A percentile compares a stretch with the other conserved stretches of the same genome.
These are phyloP conservation scores for Eupsilia transversa DNA, from an alignment of 2,888 invertebrate species.

Conservation along the genomic window DNA sequence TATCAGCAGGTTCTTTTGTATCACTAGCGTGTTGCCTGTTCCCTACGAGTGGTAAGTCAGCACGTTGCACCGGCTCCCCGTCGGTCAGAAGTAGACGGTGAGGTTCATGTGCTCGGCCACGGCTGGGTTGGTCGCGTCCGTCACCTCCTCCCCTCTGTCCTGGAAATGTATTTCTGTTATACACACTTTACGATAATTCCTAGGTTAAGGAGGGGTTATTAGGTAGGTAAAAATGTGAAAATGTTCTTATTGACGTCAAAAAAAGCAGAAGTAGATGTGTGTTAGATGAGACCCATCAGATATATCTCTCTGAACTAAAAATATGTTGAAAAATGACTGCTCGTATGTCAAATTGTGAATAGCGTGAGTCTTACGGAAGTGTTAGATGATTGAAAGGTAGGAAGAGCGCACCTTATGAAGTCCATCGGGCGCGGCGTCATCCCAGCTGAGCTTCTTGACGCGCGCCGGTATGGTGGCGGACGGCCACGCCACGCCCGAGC, in stretches of 20 bases:
- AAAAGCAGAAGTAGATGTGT: too few relatives aligned
- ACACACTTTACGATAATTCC: constrained; percentile 58
- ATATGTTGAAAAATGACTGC: neutral
- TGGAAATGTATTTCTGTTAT: constrained; percentile 73
- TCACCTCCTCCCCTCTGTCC: constrained; percentile 78
- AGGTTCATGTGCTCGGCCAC: constrained; percentile 92
- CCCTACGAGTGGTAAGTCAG: constrained; percentile 1
- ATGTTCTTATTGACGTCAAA: constrained; percentile 2
- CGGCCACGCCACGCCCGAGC: constrained; percentile 92
- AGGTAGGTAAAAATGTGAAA: constrained; percentile 29
- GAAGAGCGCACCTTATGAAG: constrained; percentile 56
- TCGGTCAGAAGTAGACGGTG: constrained; percentile 92
- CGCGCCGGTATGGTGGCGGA: constrained; percentile 92
- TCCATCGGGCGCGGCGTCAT: constrained; percentile 67
- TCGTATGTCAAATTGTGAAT: neutral
- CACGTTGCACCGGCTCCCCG: constrained; percentile 11
- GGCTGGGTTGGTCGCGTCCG: constrained; percentile 83
- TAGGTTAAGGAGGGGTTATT: constrained; percentile 38
- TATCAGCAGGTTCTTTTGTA: neutral
- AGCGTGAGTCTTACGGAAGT: neutral
- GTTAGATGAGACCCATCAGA: constrained; percentile 12
- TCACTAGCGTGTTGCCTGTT: neutral
- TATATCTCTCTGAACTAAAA: neutral
- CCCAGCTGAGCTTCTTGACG: constrained; percentile 94
- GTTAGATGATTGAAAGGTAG: neutral